phyloP scores from a whole-genome alignment of 1,140 invertebrate genomes.

The Polypedilum pembai region DNA sequence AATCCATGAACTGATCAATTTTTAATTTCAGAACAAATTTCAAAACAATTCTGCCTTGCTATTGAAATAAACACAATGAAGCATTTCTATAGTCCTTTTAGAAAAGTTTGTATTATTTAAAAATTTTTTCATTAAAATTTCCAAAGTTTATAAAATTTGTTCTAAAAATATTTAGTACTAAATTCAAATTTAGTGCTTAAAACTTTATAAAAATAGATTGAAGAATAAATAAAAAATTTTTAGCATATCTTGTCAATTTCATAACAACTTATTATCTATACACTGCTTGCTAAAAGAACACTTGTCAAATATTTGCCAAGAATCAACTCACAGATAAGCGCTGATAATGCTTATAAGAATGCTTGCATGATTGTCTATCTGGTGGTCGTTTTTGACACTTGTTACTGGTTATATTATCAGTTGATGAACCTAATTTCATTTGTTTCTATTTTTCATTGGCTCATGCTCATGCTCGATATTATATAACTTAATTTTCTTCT shows the following conservation, averaged over 20 bases:
- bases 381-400: constrained; percentile 15
- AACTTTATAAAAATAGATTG: too few relatives aligned
- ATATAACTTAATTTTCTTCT: background rate
- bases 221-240: too few relatives aligned
- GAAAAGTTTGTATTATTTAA: too few relatives aligned
- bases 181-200: too few relatives aligned
- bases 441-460: background rate
- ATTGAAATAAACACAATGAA: too few relatives aligned
- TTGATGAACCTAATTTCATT: constrained; percentile 5
- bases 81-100: too few relatives aligned
- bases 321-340: constrained; percentile 21
- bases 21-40: too few relatives aligned
- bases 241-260: background rate
- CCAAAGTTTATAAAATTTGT: too few relatives aligned
- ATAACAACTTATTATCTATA: background rate
- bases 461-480: background rate
- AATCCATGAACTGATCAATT: too few relatives aligned
- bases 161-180: too few relatives aligned
- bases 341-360: background rate
- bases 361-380: background rate
- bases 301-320: constrained; percentile 14
- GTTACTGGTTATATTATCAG: constrained; percentile 2
- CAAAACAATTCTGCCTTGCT: too few relatives aligned
- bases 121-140: too few relatives aligned
- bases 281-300: background rate